Conservation (phyloP, 2,113 vertebrate genomes). For the Notechis scutatus region DNA sequence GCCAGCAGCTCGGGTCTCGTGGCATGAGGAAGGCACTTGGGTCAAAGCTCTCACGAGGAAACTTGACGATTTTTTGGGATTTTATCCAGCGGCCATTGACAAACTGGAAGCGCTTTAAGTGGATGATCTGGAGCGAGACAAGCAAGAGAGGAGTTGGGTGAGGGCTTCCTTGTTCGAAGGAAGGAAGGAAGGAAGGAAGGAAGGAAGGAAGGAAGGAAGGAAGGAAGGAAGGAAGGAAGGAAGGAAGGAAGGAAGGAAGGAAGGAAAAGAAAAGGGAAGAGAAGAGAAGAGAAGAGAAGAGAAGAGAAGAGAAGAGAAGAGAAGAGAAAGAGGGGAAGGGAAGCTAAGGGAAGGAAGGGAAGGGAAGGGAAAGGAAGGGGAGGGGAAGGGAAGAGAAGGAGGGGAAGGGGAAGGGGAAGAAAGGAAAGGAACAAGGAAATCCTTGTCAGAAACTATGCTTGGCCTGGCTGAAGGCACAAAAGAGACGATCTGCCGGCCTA, state of each 20-base stretch:
- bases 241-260: no score
- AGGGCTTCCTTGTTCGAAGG: background rate
- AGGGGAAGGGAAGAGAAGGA: background rate
- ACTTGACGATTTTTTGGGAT: conserved; percentile 98
- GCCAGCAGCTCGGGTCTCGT: conserved; percentile 77
- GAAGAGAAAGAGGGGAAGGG: background rate
- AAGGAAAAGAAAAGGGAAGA: accelerated
- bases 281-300: no score
- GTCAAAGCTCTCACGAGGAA: conserved; percentile 90
- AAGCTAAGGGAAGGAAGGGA: no score
- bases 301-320: accelerated
- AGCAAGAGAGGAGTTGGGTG: background rate
- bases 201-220: background rate
- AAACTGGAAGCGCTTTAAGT: conserved; percentile 96
- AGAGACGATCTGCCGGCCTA: conserved; percentile 44
- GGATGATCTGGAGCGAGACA: conserved; percentile 83
- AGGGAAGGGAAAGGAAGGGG: no score
- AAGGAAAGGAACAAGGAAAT: background rate
- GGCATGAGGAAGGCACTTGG: conserved; percentile 95
- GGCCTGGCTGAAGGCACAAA: background rate
- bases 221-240: accelerated
- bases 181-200: no score
- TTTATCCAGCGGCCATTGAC: conserved; percentile 99
- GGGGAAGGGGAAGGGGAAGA: background rate
- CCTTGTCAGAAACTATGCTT: background rate